Evolutionary conservation across 2,888 invertebrate genomes (phyloP).

Genomic region (Phengaris alcon): DNA sequence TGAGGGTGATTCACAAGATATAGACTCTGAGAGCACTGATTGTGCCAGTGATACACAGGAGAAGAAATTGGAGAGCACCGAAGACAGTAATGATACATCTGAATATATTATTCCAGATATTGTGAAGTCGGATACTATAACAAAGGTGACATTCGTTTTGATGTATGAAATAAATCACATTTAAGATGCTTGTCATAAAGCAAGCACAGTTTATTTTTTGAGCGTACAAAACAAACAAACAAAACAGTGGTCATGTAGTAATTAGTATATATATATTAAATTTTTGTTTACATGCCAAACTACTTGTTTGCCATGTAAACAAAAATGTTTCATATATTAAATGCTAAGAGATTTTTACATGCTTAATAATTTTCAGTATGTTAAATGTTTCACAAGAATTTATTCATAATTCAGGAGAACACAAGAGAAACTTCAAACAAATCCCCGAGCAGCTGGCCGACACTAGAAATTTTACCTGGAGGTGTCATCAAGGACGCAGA

Average conservation of each 20-base stretch:
- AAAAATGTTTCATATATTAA: too few relatives aligned
- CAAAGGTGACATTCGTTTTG: constrained; percentile 35
- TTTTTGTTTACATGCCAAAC: too few relatives aligned
- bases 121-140: constrained; percentile 36
- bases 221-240: too few relatives aligned
- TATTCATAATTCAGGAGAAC: constrained; percentile 27
- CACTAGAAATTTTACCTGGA: constrained; percentile 66
- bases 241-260: too few relatives aligned
- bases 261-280: too few relatives aligned
- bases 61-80: background rate
- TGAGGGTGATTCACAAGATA: constrained; percentile 35
- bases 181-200: too few relatives aligned
- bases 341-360: too few relatives aligned
- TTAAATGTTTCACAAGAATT: too few relatives aligned
- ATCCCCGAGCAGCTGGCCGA: constrained; percentile 61
- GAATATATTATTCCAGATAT: constrained; percentile 56
- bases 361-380: too few relatives aligned
- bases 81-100: constrained; percentile 39
- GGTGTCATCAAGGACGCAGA: constrained; percentile 64
- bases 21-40: background rate
- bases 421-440: constrained; percentile 32
- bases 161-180: too few relatives aligned
- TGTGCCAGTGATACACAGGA: background rate
- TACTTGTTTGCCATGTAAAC: too few relatives aligned
- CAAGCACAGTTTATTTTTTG: too few relatives aligned